phyloP scores from a whole-genome alignment of 1,140 invertebrate species.

The Olivierus martensii region DNA sequence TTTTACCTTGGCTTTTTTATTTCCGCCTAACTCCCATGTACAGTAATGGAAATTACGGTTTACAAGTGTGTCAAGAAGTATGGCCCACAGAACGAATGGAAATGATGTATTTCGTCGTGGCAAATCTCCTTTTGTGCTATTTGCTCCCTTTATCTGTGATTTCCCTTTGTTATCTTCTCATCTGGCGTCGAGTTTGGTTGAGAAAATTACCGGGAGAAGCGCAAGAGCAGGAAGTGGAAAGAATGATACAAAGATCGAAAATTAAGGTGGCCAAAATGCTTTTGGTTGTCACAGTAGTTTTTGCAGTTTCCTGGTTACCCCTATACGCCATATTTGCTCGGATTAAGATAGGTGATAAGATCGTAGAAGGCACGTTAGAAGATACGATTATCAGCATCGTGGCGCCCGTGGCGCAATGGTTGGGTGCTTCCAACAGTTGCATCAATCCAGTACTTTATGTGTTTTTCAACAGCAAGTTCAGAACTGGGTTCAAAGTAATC shows the following conservation, averaged over 20 bases:
- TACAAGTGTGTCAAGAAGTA: conserved; percentile 57
- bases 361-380: conserved; percentile 14
- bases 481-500: conserved; percentile 26
- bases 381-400: conserved; percentile 6
- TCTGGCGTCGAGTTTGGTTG: conserved; percentile 81
- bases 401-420: conserved; percentile 38
- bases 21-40: conserved; percentile 58
- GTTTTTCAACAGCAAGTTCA: conserved; percentile 38
- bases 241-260: conserved; percentile 62
- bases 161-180: conserved; percentile 78
- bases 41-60: conserved; percentile 24
- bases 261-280: conserved; percentile 67
- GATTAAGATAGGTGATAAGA: conserved; percentile 52
- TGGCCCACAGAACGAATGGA: conserved; percentile 69
- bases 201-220: conserved; percentile 75
- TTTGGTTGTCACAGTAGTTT: conserved; percentile 82
- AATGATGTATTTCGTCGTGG: conserved; percentile 71
- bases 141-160: conserved; percentile 83
- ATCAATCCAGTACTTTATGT: conserved; percentile 40
- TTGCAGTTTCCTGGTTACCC: conserved; percentile 88
- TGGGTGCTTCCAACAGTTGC: conserved; percentile 35
- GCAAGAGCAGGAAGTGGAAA: conserved; percentile 77
- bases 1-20: conserved; percentile 77
- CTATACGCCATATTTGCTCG: conserved; percentile 78
- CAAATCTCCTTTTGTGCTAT: conserved; percentile 79